Evolutionary conservation across 2,113 vertebrate genomes (phyloP), one percentile per base, ranked within the genome.

Genomic region (Gobiocypris rarus): DNA sequence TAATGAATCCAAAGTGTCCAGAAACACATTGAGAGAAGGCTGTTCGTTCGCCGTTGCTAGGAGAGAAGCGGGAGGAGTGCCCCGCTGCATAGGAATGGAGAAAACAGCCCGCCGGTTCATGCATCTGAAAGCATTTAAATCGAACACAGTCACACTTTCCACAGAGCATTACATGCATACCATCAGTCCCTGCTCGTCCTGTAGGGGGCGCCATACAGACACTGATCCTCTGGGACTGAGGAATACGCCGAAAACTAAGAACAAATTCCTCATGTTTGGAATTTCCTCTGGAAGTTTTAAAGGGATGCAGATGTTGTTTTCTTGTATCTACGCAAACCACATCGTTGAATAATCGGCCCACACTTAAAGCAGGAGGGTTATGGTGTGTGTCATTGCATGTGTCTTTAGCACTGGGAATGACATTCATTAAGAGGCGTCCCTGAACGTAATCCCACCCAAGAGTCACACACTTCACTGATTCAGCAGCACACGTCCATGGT

Each of bases 111-210:
- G 83, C 41, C 54, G 59, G 54, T 59, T 75, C 58, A 81, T 58
- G 77, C 74, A 82, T 83, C 85, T 83, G 75, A 83, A 83, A 69
- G 79, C 48, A 13, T 81, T 81, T 85, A 81, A 81, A 85, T 79
- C 75, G 26, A 83, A 86, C 56, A 19, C 81, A 56, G 81, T 86
- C 69, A 84, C 63, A 58, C 45, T 56, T 80, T 83, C 59, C 82
- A 85, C 43, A 70, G 26, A 48, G 31, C 75, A 52, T 80, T 61
- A 48, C 78, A 61, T 65, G 56, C 56, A 80, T 85, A 52, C 63
- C 34, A 43, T 54, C 73, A 67, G 43, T 5, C 54, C 67, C 22
- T 83, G 69, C 41, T 75, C 45, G 31, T 75, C 78, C 61, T 74
- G n/a, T 8, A 63, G 84, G 56, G 38, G 84, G 52, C 69, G 54